Evolutionary conservation across 2,888 invertebrate species (phyloP), one percentile per base, ranked within the genome.

Genomic region (Phlogophora meticulosa): DNA sequence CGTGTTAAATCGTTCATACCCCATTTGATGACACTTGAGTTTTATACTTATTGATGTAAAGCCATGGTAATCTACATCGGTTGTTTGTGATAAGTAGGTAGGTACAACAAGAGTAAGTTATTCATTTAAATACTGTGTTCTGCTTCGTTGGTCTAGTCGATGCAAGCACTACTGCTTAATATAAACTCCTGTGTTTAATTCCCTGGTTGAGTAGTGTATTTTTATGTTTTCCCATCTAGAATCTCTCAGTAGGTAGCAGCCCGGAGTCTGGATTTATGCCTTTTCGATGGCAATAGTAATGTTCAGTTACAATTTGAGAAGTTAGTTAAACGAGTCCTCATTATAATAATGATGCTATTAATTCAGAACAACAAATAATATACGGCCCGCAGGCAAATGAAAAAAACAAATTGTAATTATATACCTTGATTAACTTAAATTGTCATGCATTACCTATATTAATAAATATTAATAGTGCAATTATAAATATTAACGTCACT

Each of bases 1-100:
- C 77, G 76, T 65, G 70, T 79, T 84, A 72, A 81, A 85, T 83
- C 72, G 76, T 66, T 78, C 60, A 65, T 49, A 40, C 24, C 49
- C 53, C 68, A 48, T 69, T 62, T 65, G 53, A 51, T n/a, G 72
- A 71, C 62, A 59, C 48, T 68, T 68, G 49, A 48, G 46, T 67
- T 73, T 75, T 15, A 5, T 46, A 24, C 40, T 55, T 77, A 59
- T 61, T 60, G 48, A 53, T 55, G 7, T 57, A 7, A 55, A 46
- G 7, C 17, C 4, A 32, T 24, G 13, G 15, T 49, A 24, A 60
- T n/a, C 20, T n/a, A n/a, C 28, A 28, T 28, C 28, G 5, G 28
- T 28, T 28, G 28, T 28, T 28, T 2, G 28, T 4, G 5, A 28
- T 28, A 28, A 5, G 28, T 28, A 28, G 28, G 28, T 28, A 28